Evolutionary conservation across 2,888 invertebrate species (phyloP).

Genomic region (Caenorhabditis plicata): DNA sequence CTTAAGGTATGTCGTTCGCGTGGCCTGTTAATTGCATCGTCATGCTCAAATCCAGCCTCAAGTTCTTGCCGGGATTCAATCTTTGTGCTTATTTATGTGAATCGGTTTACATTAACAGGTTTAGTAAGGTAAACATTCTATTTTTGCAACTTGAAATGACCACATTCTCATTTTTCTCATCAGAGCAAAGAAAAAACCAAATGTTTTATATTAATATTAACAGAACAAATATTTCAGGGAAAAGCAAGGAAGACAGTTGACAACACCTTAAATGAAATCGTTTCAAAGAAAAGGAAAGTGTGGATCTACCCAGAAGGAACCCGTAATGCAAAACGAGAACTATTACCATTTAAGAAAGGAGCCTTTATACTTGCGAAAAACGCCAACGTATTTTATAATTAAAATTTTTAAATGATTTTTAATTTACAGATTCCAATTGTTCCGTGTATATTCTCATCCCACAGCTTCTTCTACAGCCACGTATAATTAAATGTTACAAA

Average conservation of each 20-base stretch:
- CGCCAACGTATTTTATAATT: constrained; percentile 40
- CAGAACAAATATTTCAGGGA: too few species aligned
- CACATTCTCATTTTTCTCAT: not conserved
- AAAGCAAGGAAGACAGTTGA: constrained; percentile 52
- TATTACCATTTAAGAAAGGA: constrained; percentile 93
- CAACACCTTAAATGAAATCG: constrained; percentile 37
- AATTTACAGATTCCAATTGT: constrained; percentile 75
- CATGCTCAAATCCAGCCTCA: constrained; percentile 61
- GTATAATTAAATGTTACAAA: constrained; percentile 8
- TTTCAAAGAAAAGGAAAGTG: constrained; percentile 71
- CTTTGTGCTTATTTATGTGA: constrained; percentile 53
- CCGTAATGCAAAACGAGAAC: constrained; percentile 77
- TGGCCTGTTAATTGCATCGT: constrained; percentile 62
- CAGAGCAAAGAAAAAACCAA: too few species aligned
- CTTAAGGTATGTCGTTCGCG: constrained; percentile 46
- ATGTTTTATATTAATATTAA: too few species aligned
- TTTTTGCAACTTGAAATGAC: not conserved
- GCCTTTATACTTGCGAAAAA: constrained; percentile 85
- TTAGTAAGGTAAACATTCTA: constrained; percentile 31
- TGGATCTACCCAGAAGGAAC: constrained; percentile 96
- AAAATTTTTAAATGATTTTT: not conserved
- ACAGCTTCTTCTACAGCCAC: constrained; percentile 71
- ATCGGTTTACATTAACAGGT: constrained; percentile 51
- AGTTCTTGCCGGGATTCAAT: constrained; percentile 63
- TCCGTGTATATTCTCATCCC: constrained; percentile 86